Evolutionary conservation across 2,888 invertebrate species (phyloP).

Genomic region (Tetramorium bicarinatum): DNA sequence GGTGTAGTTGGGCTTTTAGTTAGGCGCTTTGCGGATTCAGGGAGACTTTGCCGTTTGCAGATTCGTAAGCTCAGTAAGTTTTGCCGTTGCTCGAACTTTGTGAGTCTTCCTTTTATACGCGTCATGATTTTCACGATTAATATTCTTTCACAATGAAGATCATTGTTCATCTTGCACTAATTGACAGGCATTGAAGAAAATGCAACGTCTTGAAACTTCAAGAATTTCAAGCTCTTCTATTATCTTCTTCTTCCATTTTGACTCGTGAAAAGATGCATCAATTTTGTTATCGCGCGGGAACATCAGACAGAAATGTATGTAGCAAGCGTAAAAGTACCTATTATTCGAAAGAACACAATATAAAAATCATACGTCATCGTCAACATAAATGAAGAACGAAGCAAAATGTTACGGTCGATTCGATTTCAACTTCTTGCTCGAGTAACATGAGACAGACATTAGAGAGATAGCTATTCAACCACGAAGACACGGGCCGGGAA

Average conservation of each 20-base stretch:
- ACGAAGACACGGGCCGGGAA: not conserved
- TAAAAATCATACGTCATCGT: constrained; percentile 27
- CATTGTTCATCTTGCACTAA: not conserved
- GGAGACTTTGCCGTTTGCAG: not conserved
- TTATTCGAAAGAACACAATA: not conserved
- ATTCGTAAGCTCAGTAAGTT: constrained; percentile 25
- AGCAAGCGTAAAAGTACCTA: no score
- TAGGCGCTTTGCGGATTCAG: constrained; percentile 29
- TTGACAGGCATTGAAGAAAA: not conserved
- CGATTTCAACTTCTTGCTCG: not conserved
- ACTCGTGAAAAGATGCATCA: not conserved
- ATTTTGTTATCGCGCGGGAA: not conserved
- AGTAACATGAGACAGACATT: not conserved
- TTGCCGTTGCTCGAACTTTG: not conserved
- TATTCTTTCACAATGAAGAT: not conserved
- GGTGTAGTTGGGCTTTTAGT: constrained; percentile 34
- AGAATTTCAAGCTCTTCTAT: not conserved
- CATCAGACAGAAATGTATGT: not conserved
- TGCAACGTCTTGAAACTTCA: not conserved
- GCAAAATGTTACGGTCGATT: not conserved
- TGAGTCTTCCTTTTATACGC: constrained; percentile 2
- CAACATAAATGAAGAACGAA: constrained; percentile 16
- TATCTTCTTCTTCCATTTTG: not conserved
- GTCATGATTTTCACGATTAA: not conserved
- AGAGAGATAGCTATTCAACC: not conserved